Conservation (phyloP, 2,888 invertebrate species). For the Pyralis farinalis region DNA sequence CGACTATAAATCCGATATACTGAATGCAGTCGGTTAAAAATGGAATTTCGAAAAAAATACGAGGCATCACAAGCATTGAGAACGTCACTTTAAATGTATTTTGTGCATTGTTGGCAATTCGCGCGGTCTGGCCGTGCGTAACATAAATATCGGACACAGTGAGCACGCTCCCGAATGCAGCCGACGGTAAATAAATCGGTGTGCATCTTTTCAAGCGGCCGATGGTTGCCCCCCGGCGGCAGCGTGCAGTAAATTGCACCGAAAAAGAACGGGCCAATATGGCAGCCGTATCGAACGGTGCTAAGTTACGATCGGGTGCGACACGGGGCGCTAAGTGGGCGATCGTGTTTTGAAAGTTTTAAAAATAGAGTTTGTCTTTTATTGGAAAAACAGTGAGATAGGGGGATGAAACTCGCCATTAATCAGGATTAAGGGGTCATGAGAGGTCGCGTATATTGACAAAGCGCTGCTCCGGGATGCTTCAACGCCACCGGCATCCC, state of each 20-base stretch:
- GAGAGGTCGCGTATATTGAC: slow-evolving; percentile 37
- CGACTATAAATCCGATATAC: slow-evolving; percentile 47
- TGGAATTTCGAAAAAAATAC: slow-evolving; percentile 59
- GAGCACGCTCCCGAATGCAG: slow-evolving; percentile 63
- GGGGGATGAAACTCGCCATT: slow-evolving; percentile 45
- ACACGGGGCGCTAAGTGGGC: slow-evolving; percentile 74
- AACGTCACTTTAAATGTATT: slow-evolving; percentile 65
- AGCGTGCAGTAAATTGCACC: slow-evolving; percentile 68
- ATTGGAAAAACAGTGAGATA: slow-evolving; percentile 48
- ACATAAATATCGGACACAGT: slow-evolving; percentile 70
- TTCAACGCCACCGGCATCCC: slow-evolving; percentile 30
- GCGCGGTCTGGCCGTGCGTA: slow-evolving; percentile 45
- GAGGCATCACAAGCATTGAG: slow-evolving; percentile 54
- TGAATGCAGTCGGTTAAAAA: slow-evolving; percentile 50
- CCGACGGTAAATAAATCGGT: slow-evolving; percentile 47
- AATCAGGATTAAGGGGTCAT: slow-evolving; percentile 62
- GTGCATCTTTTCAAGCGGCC: slow-evolving; percentile 57
- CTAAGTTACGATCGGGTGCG: slow-evolving; percentile 66
- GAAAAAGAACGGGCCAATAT: slow-evolving; percentile 70
- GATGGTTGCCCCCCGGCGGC: slow-evolving; percentile 55
- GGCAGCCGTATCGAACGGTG: slow-evolving; percentile 65
- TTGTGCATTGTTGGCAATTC: slow-evolving; percentile 67
- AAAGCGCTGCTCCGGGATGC: slow-evolving; percentile 37
- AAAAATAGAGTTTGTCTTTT: slow-evolving; percentile 55
- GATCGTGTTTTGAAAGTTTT: slow-evolving; percentile 71